Conservation (phyloP, 2,113 vertebrate genomes). For the Amazona guildingii region DNA sequence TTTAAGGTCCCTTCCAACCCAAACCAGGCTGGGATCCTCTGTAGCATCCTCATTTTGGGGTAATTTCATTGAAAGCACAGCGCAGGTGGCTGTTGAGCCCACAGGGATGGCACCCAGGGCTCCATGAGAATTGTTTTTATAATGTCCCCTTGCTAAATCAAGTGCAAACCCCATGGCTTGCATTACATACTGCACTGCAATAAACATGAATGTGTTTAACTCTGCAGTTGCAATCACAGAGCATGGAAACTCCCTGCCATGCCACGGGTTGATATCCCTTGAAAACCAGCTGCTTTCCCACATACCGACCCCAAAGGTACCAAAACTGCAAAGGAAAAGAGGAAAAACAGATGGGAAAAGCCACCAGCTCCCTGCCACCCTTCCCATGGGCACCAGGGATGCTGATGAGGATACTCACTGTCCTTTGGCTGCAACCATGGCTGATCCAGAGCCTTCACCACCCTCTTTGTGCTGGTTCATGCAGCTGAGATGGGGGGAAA, state of each 20-base stretch:
- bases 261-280: accelerated
- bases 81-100: not conserved
- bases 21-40: not conserved
- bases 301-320: accelerated
- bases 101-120: accelerated
- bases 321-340: not conserved
- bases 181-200: not conserved
- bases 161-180: accelerated
- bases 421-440: not conserved
- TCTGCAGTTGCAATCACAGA: accelerated
- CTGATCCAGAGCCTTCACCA: accelerated
- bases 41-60: not conserved
- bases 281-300: not conserved
- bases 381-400: not conserved
- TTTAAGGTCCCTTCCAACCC: not conserved
- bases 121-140: not conserved
- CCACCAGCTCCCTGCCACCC: not conserved
- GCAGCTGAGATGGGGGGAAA: not conserved
- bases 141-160: not conserved
- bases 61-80: not conserved
- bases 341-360: not conserved
- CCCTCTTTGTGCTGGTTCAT: not conserved
- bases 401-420: accelerated
- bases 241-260: not conserved
- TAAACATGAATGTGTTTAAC: not conserved